Base-by-base conservation (phyloP, 1,140 invertebrate genomes). In the Neodiprion virginianus region DNA sequence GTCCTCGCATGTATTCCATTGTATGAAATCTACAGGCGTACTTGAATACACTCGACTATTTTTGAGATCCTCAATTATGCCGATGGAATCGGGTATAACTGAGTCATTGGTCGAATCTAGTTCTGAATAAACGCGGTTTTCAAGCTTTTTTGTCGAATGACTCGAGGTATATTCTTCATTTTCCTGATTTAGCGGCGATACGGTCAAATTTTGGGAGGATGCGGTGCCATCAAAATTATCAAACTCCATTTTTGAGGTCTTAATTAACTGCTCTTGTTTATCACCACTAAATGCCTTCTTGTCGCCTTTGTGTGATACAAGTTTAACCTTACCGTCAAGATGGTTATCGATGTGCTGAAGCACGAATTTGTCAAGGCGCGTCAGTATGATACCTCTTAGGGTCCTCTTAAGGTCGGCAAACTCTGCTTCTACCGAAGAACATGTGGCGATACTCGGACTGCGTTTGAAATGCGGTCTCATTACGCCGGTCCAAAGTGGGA, bases 401-500 rank as follows among this genome's bases (percentile, higher is more conserved):
- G 76, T 10, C 11, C 76, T 69, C 23, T 77, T 75, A 1, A 77
- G 17, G 23, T 74, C 73, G 12, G 7, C 7, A 66, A 77, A 77
- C 48, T 77, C 73, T 11, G 76, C 14, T 47, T 77, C 76, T 14
- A 77, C 76, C 14, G 76, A 74, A 7, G 71, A 74, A 5, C 69
- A 77, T 40, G 76, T 74, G 1, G 73, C 66, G 47, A 77, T 77
- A n/a, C 14, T 23, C 66, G 48, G 10, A 8, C 71, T 66, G 2
- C 10, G 61, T 67, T 53, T 40, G 23, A 77, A 74, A 75, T 72
- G 40, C 4, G n/a, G 70, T 66, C 65, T 48, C 76, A 77, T 77
- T 4, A 77, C 69, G 12, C 73, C 73, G 7, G 76, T 77, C 76
- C 76, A 77, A 21, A 77, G 49, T 12, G 76, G 70, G 11, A 75